phyloP scores from a whole-genome alignment of 2,888 invertebrate genomes.

The Diadromus collaris region DNA sequence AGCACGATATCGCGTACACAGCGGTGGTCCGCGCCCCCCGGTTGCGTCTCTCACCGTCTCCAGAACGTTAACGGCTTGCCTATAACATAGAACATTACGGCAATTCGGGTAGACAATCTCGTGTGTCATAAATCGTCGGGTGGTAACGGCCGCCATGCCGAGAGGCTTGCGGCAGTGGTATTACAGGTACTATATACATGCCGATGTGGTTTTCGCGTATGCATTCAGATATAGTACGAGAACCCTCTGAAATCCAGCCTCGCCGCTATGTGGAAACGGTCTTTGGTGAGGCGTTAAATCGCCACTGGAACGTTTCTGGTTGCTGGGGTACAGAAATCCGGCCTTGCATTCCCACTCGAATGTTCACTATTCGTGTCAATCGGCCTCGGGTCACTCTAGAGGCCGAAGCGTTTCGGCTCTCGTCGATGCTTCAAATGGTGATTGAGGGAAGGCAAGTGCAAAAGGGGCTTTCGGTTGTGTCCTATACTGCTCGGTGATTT shows the following conservation, averaged over 20 bases:
- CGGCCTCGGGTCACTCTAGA: constrained; percentile 33
- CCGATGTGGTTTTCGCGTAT: constrained; percentile 22
- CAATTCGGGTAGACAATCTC: constrained; percentile 58
- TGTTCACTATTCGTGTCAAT: constrained; percentile 47
- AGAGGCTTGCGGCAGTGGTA: constrained; percentile 32
- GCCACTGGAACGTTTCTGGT: constrained; percentile 55
- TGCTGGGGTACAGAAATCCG: constrained; percentile 44
- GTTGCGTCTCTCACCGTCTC: constrained; percentile 30
- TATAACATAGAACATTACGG: constrained; percentile 56
- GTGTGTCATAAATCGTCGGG: constrained; percentile 56
- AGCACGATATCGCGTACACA: too few relatives aligned
- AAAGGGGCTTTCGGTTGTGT: background rate
- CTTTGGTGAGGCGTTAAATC: constrained; percentile 58
- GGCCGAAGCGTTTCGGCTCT: constrained; percentile 35
- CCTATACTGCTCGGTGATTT: constrained; percentile 20
- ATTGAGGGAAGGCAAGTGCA: constrained; percentile 33
- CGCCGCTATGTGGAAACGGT: constrained; percentile 51
- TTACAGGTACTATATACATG: constrained; percentile 30
- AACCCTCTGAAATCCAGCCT: constrained; percentile 40
- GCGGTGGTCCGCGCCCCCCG: background rate
- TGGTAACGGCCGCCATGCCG: constrained; percentile 41
- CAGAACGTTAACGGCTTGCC: constrained; percentile 49
- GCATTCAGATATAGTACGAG: constrained; percentile 37
- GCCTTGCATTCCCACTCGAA: constrained; percentile 34
- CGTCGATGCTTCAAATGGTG: constrained; percentile 34